Percentiles rank a stretch among this genome's conserved stretches.
phyloP scores from a whole-genome alignment of 2,797 vertebrate genomes.

The Darevskia nairensis region DNA sequence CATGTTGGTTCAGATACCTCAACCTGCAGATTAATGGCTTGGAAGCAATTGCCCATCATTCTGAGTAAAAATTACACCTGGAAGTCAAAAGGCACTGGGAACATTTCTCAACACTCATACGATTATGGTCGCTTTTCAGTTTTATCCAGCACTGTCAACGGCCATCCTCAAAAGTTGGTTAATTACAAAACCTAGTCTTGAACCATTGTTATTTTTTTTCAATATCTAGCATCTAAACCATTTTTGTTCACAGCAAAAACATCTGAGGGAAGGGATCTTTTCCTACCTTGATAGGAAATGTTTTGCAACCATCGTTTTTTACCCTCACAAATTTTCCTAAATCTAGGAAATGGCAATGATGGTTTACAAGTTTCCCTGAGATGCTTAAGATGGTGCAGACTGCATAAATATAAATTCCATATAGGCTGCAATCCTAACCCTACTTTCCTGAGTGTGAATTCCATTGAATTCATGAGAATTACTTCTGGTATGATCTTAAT shows the following conservation, averaged over 20 bases:
- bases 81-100: constrained; percentile 61
- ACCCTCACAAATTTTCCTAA: constrained; percentile 4
- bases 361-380: constrained; percentile 40
- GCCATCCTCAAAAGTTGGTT: constrained; percentile 4
- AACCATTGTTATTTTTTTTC: not conserved
- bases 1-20: constrained; percentile 76
- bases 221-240: not conserved
- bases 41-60: constrained; percentile 76
- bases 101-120: constrained; percentile 30
- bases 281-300: not conserved
- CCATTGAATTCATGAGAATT: no score
- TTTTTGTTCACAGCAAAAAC: constrained; percentile 20
- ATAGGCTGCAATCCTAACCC: no score
- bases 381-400: not conserved
- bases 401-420: not conserved
- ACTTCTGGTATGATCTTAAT: not conserved
- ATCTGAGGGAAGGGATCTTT: constrained; percentile 23
- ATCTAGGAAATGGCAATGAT: not conserved
- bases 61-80: constrained; percentile 67
- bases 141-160: constrained; percentile 27
- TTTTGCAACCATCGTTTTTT: not conserved
- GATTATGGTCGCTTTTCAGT: constrained; percentile 19
- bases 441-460: no score
- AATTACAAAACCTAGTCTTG: not conserved
- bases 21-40: constrained; percentile 82